These are phyloP conservation scores for Aleiodes testaceus DNA, from an alignment of 2,888 invertebrate species.

Conservation along the genomic window DNA sequence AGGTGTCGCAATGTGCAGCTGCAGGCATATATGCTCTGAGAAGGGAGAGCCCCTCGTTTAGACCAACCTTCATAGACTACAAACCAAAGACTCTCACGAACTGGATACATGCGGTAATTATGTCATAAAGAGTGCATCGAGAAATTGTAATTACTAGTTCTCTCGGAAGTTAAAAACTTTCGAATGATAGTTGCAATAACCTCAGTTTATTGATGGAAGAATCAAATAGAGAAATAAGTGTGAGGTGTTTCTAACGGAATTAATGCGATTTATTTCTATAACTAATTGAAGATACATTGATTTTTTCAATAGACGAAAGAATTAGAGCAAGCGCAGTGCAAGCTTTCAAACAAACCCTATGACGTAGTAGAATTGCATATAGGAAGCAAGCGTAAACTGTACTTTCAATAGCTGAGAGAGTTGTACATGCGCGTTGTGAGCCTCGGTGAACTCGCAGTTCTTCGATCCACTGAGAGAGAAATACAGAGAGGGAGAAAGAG, in stretches of 20 bases:
- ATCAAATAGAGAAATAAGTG: too few species aligned
- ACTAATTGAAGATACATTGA: conserved; percentile 36
- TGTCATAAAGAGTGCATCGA: too few species aligned
- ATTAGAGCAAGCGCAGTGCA: conserved; percentile 27
- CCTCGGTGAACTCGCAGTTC: conserved; percentile 52
- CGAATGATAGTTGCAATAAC: too few species aligned
- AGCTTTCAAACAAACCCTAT: conserved; percentile 30
- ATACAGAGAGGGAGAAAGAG: too few species aligned
- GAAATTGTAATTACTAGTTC: too few species aligned
- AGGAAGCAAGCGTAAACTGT: conserved; percentile 56
- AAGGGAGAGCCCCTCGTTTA: too few species aligned
- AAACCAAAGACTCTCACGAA: too few species aligned
- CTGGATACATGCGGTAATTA: too few species aligned
- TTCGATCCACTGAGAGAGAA: conserved; percentile 55
- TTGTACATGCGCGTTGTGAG: conserved; percentile 56
- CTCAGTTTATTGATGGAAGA: too few species aligned
- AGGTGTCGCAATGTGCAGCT: conserved; percentile 30
- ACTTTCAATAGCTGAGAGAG: conserved; percentile 46
- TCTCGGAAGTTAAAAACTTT: too few species aligned
- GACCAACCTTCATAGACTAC: too few species aligned
- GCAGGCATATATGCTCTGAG: too few species aligned
- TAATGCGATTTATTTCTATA: conserved; percentile 5
- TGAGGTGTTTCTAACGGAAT: background rate
- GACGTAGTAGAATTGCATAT: conserved; percentile 45
- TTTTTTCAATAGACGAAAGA: conserved; percentile 48